These are phyloP conservation scores for Erebia aethiops DNA, from an alignment of 2,888 invertebrate species.

Conservation along the genomic window DNA sequence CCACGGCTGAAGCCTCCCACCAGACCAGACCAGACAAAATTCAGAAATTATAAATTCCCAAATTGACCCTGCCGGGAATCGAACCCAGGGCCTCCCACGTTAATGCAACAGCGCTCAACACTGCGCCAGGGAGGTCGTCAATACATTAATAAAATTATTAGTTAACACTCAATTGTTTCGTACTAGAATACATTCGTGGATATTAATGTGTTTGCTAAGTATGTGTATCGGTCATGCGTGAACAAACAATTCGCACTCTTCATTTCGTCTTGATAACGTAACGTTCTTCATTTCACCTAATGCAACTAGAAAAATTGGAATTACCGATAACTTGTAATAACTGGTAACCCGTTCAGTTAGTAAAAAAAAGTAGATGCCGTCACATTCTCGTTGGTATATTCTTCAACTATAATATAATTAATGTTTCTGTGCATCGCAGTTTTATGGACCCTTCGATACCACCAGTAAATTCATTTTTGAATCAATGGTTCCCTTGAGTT, in stretches of 20 bases:
- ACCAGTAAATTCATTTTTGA: too few species aligned
- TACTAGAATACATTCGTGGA: too few species aligned
- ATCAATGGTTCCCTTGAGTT: too few species aligned
- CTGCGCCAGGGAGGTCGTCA: too few species aligned
- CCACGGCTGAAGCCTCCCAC: too few species aligned
- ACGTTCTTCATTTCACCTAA: conserved; percentile 6
- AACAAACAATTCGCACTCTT: conserved; percentile 4
- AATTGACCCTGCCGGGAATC: too few species aligned
- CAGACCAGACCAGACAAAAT: too few species aligned
- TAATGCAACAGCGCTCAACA: too few species aligned
- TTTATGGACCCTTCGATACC: background rate
- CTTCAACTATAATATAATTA: background rate
- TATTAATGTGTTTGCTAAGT: background rate
- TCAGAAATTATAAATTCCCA: too few species aligned
- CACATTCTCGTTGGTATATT: conserved; percentile 1
- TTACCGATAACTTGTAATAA: conserved; percentile 14
- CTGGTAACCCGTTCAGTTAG: background rate
- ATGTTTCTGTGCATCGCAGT: background rate
- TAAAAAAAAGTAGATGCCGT: background rate
- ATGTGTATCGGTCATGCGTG: conserved; percentile 3
- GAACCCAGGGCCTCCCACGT: too few species aligned
- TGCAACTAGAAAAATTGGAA: background rate
- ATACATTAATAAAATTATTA: too few species aligned
- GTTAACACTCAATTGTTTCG: too few species aligned
- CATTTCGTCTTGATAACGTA: background rate